Percentiles rank a stretch among this genome's conserved stretches.
These are phyloP conservation scores for Dichetophora obliterata DNA, from an alignment of 2,888 invertebrate species.

Conservation along the genomic window DNA sequence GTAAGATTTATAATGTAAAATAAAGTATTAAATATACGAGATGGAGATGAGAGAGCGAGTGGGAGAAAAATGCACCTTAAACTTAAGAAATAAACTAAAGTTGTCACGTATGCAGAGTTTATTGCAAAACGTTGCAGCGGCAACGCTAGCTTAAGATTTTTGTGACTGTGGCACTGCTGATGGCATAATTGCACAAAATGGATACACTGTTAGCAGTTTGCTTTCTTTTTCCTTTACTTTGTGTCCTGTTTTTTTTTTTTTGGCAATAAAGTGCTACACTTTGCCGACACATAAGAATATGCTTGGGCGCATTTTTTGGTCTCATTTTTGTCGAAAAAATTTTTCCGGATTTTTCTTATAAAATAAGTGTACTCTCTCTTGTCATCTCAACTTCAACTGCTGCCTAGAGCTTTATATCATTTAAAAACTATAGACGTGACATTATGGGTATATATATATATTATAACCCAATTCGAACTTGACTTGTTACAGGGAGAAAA, in stretches of 20 bases:
- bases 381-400: no score
- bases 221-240: neutral
- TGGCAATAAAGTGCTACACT: constrained; percentile 9
- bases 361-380: no score
- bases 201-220: neutral
- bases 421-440: no score
- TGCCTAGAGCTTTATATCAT: no score
- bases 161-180: neutral
- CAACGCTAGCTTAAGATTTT: neutral
- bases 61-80: constrained; percentile 20
- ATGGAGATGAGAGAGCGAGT: neutral
- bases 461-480: no score
- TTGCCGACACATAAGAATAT: neutral
- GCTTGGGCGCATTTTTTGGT: neutral
- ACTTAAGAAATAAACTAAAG: constrained; percentile 61
- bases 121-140: constrained; percentile 41
- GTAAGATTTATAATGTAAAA: neutral
- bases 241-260: neutral
- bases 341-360: neutral
- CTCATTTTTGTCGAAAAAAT: neutral
- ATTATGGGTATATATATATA: no score
- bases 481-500: no score
- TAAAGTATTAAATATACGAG: neutral
- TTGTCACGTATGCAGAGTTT: constrained; percentile 64
- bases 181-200: constrained; percentile 2